Evolutionary conservation across 1,140 invertebrate species (phyloP), one percentile per base, ranked within the genome.

Genomic region (Rhagoletis pomonella): DNA sequence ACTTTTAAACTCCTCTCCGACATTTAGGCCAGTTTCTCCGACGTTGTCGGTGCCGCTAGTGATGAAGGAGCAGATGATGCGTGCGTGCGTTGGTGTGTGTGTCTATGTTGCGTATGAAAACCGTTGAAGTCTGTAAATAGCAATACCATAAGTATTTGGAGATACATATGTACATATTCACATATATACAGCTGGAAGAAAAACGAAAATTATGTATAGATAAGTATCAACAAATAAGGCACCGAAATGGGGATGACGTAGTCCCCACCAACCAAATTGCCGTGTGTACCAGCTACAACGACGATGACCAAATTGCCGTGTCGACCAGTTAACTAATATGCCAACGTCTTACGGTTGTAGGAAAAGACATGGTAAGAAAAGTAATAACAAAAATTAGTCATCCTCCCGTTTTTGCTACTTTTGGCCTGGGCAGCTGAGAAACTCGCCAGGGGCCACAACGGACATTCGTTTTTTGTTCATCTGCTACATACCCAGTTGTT

Each of bases 371-470:
- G 73, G 73, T 58, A 81, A 81, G 73, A 81, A 81, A 58, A 55
- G 73, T 55, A 81, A 81, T 81, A 81, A 81, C 73, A 81, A 19
- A 81, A 55, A 81, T 81, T 81, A 81, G 73, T 81, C 73, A 81
- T 81, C 73, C 73, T 81, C 73, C 73, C 17, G 47, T 81, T 55
- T 55, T 19, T 19, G 14, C 44, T 29, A 29, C 29, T 29, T 55
- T 81, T 81, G 73, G 73, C 47, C 50, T 7, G 4, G 14, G 2
- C 47, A 55, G 9, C 12, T 55, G 44, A 47, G 17, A 81, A 58
- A 17, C 19, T 50, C 6, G 17, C 7, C 73, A 55, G 7, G 1
- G 44, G 47, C 19, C 47, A 55, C 9, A 81, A 19, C 42, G n/a
- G 6, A 6, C 2, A 12, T 81, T 81, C 55, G 1, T 6, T 10